Percentiles rank a stretch among this genome's conserved stretches.
Conservation (phyloP, 2,888 invertebrate genomes). For the Lingula anatina region DNA sequence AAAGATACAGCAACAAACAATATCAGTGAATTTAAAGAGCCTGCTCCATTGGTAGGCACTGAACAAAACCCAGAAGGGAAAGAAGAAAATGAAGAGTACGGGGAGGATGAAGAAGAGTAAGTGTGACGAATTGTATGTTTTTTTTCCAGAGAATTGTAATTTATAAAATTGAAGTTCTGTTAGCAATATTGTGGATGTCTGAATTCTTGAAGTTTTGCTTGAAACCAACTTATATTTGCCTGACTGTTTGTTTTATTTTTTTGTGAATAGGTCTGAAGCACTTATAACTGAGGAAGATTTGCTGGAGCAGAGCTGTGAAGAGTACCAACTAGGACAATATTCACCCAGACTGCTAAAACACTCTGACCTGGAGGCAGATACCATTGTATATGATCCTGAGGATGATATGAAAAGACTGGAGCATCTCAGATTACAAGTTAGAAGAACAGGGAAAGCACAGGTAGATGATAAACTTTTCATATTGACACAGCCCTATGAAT, state of each 20-base stretch:
- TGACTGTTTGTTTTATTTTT: not conserved
- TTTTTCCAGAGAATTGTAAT: not conserved
- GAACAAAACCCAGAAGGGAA: no score
- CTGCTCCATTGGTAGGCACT: no score
- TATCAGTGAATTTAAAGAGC: no score
- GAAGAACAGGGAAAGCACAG: slow-evolving; percentile 55
- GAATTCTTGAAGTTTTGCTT: not conserved
- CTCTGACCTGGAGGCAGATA: slow-evolving; percentile 68
- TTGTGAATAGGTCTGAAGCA: slow-evolving; percentile 10
- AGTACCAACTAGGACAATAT: slow-evolving; percentile 78
- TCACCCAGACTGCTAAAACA: slow-evolving; percentile 68
- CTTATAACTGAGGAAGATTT: slow-evolving; percentile 56
- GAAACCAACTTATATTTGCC: not conserved
- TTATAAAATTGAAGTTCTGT: not conserved
- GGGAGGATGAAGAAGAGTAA: slow-evolving; percentile 24
- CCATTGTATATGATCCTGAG: slow-evolving; percentile 69
- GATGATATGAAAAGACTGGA: slow-evolving; percentile 73
- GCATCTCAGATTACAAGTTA: slow-evolving; percentile 64
- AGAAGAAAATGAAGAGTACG: slow-evolving; percentile 35
- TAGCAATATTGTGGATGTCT: not conserved
- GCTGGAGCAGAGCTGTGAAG: slow-evolving; percentile 58
- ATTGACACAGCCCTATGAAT: no score
- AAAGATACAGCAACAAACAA: no score
- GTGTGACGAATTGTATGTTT: not conserved
- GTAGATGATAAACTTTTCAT: slow-evolving; percentile 49